Evolutionary conservation across 2,797 vertebrate species (phyloP).

Genomic region (Carduelis carduelis): DNA sequence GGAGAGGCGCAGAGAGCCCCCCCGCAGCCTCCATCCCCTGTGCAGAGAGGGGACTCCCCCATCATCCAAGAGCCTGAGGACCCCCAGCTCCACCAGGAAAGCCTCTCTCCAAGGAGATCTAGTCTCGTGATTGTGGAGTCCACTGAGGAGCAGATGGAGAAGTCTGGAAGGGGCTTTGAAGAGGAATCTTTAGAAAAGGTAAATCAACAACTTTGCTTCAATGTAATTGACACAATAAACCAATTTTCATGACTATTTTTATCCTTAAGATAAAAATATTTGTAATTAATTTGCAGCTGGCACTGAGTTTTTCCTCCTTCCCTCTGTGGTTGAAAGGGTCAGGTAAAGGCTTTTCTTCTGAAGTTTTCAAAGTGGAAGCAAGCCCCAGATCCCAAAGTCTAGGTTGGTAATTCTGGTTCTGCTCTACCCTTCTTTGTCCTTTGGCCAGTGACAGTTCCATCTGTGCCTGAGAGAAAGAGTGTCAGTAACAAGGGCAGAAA

Average conservation of each 20-base stretch:
- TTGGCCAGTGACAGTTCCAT: background rate
- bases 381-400: background rate
- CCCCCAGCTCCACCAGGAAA: constrained; percentile 4
- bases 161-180: constrained; percentile 71
- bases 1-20: background rate
- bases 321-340: background rate
- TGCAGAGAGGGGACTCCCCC: constrained; percentile 70
- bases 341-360: background rate
- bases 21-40: background rate
- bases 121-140: constrained; percentile 77
- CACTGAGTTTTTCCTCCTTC: background rate
- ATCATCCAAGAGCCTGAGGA: constrained; percentile 80
- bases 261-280: background rate
- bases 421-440: background rate
- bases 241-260: background rate
- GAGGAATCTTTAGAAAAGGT: constrained; percentile 87
- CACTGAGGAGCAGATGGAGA: constrained; percentile 79
- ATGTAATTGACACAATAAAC: background rate
- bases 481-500: background rate
- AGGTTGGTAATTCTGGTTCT: background rate
- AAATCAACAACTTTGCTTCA: constrained; percentile 21
- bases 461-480: background rate
- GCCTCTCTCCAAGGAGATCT: constrained; percentile 57
- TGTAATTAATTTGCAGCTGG: background rate
- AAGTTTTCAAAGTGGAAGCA: background rate